These are phyloP conservation scores for Daktulosphaira vitifoliae DNA, from an alignment of 1,140 invertebrate genomes.

Conservation along the genomic window DNA sequence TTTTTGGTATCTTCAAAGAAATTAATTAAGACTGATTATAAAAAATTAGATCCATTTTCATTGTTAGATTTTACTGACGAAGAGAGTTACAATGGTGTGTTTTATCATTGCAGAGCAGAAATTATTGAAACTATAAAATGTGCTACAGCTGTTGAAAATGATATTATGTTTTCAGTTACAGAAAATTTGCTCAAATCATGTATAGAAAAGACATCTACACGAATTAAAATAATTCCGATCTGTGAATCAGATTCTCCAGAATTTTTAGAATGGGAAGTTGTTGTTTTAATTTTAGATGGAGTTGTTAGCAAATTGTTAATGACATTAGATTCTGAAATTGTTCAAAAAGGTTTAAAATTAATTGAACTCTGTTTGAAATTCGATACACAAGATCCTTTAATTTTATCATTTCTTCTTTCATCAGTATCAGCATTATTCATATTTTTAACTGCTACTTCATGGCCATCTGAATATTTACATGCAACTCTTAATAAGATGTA, in stretches of 20 bases:
- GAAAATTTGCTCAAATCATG: conserved; percentile 69
- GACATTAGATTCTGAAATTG: conserved; percentile 55
- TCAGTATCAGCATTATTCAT: conserved; percentile 84
- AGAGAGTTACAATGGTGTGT: conserved; percentile 77
- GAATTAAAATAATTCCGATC: conserved; percentile 42
- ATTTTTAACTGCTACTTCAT: conserved; percentile 70
- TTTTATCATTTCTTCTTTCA: conserved; percentile 71
- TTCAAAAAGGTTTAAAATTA: conserved; percentile 58
- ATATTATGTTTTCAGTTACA: conserved; percentile 71
- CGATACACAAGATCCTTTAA: conserved; percentile 63
- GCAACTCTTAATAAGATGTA: conserved; percentile 27
- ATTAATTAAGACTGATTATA: conserved; percentile 41
- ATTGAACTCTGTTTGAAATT: conserved; percentile 66
- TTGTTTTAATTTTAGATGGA: conserved; percentile 57
- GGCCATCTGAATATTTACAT: conserved; percentile 30
- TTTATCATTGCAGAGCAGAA: conserved; percentile 65
- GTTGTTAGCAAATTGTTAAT: conserved; percentile 65
- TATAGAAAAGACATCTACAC: conserved; percentile 49
- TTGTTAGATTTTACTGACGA: conserved; percentile 83
- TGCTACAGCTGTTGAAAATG: conserved; percentile 66
- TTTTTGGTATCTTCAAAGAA: conserved; percentile 44
- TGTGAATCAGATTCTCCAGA: conserved; percentile 50
- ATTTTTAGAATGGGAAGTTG: conserved; percentile 77
- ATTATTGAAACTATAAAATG: conserved; percentile 65
- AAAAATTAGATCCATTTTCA: conserved; percentile 60